Percentiles rank a stretch among this genome's conserved stretches.
Evolutionary conservation across 1,140 invertebrate species (phyloP).

Genomic region (Charaxes varanes): DNA sequence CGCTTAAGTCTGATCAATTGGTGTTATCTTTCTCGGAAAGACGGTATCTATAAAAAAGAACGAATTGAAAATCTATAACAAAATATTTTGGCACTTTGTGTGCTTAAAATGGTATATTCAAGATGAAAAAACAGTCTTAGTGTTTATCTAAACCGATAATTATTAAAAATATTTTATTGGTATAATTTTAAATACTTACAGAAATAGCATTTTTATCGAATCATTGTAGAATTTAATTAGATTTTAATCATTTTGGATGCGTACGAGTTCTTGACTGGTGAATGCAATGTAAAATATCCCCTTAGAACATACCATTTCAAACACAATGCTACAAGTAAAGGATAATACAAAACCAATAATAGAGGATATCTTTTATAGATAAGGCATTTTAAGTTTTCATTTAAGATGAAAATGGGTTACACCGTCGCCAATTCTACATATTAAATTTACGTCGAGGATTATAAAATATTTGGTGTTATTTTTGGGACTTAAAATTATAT

Average conservation of each 20-base stretch:
- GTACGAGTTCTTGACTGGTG: background rate
- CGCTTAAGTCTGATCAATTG: conserved; percentile 47
- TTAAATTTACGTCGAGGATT: conserved; percentile 48
- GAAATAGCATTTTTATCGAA: conserved; percentile 6
- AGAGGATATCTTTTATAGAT: conserved; percentile 27
- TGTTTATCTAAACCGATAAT: conserved; percentile 17
- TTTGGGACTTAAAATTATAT: conserved; percentile 58
- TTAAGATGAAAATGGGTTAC: conserved; percentile 31
- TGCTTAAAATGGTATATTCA: conserved; percentile 37
- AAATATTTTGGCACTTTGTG: conserved; percentile 48
- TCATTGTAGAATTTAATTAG: background rate
- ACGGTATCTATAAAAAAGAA: conserved; percentile 34
- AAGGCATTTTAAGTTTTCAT: conserved; percentile 40
- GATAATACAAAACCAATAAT: conserved; percentile 15
- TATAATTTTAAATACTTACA: conserved; percentile 3
- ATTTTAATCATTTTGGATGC: background rate
- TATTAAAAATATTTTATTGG: conserved; percentile 15
- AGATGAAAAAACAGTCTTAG: conserved; percentile 13
- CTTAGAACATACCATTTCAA: conserved; percentile 29
- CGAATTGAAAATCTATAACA: conserved; percentile 28
- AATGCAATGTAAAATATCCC: conserved; percentile 2
- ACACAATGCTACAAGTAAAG: conserved; percentile 28
- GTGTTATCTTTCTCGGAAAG: conserved; percentile 45
- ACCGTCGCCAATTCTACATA: conserved; percentile 40
- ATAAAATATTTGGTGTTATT: conserved; percentile 64